Base-by-base conservation (phyloP, 92 coral and sea anemone genomes). In the Meandrina meandrites region DNA sequence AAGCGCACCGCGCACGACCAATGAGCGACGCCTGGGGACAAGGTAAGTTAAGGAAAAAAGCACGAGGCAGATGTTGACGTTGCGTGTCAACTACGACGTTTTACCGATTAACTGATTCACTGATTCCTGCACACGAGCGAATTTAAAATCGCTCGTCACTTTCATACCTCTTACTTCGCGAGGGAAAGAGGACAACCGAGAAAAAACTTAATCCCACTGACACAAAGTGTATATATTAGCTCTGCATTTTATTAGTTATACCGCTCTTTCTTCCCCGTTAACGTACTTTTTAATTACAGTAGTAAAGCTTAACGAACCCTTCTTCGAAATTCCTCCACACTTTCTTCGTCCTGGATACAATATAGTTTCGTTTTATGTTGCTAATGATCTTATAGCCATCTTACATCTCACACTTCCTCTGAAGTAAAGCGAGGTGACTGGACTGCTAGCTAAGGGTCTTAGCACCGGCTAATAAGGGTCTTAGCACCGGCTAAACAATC, bases 241-340 rank as follows among this genome's bases (percentile, higher is more conserved):
- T 32, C 28, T 31, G n/a, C 47, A 56, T n/a, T 35, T 79, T 80
- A 80, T 64, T 62, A 37, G 74, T 62, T 50, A 62, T 62, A 40
- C 42, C 4, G 24, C 32, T 62, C 16, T 80, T 64, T 37, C 14
- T 10, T 24, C 45, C 12, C 12, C 12, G 34, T 71, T 66, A 24
- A 24, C 30, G 0, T 5, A 24, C 15, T 24, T 60, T 13, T 56
- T 37, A 62, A 64, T 80, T 42, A 80, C 75, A 62, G 58, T 19
- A 66, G 64, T 69, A 64, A n/a, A 14, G 47, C 37, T 80, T 37
- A 62, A 34, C 75, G 12, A 80, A 22, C 75, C 34, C 51, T 64
- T 79, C 40, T 36, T 80, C 11, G 1, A 24, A 14, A 62, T 22
- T 6, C 1, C 9, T 80, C 11, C 37, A 0, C 37, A 34, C 5